These are phyloP conservation scores for Tinea trinotella DNA, from an alignment of 2,888 invertebrate genomes.

Conservation along the genomic window DNA sequence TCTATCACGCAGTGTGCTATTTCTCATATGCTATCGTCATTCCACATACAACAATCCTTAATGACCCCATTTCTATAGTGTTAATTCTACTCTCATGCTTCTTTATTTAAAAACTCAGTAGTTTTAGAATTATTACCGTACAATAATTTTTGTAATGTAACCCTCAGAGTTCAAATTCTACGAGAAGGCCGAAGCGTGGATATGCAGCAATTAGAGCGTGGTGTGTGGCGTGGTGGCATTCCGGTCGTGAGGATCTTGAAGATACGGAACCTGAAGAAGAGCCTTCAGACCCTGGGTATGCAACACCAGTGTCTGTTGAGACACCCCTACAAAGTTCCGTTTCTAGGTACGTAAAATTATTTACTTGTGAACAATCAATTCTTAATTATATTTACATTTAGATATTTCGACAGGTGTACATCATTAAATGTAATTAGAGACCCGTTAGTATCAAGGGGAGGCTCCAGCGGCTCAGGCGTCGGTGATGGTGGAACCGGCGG, in stretches of 20 bases:
- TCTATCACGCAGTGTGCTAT: no score
- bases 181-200: constrained; percentile 40
- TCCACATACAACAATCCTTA: no score
- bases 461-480: constrained; percentile 63
- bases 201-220: constrained; percentile 77
- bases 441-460: constrained; percentile 73
- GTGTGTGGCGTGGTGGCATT: constrained; percentile 94
- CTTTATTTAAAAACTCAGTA: no score
- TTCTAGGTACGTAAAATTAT: constrained; percentile 71
- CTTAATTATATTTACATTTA: background rate
- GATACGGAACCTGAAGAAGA: constrained; percentile 85
- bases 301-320: constrained; percentile 87
- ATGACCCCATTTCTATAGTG: no score
- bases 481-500: constrained; percentile 56
- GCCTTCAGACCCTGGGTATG: constrained; percentile 82
- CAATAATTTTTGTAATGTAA: no score
- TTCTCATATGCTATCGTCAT: no score
- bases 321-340: constrained; percentile 90
- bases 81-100: no score
- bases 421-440: constrained; percentile 88
- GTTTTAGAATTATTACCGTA: no score
- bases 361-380: background rate
- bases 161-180: constrained; percentile 32
- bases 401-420: constrained; percentile 74
- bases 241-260: constrained; percentile 86